Base-by-base conservation (phyloP, 1,140 invertebrate species). In the Drosophila orena region DNA sequence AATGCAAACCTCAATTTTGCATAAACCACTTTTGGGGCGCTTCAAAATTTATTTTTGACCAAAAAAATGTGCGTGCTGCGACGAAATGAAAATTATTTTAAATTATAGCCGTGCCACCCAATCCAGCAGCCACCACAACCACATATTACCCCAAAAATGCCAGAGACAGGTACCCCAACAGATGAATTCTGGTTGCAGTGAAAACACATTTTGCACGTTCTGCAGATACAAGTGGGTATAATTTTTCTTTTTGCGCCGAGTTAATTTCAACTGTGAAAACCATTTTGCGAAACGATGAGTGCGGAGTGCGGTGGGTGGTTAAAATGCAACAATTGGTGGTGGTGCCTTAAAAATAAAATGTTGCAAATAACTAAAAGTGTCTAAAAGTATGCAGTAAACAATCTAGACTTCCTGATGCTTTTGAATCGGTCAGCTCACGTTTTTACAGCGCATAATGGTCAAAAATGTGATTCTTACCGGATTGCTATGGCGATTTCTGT, bases 71-170 rank as follows among this genome's bases (percentile, higher is more conserved):
- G 20, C 65, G 44, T 71, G 44, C 14, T 37, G 53, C 53, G 43
- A 56, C 27, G 50, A 70, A 70, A 70, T 70, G 64, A 70, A 74
- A 81, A 81, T 81, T 83, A 72, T 81, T 83, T 81, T 74, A 81
- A 81, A 81, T 81, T 83, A 81, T 83, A 71, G 46, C 55, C 27
- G n/a, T 38, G 11, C 12, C 24, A n/a, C 58, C 62, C 17, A 8
- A 22, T 14, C 34, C 40, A 66, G 11, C 47, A 14, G 35, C 24
- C 34, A 34, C 66, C 64, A 56, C 66, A 70, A 77, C 79, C 79
- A 58, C 79, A 83, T 68, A 52, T 81, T 81, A 81, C 66, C 73
- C 79, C 52, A 64, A 78, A 81, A 59, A 79, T 79, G 74, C 75
- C 79, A 81, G 58, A 42, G 49, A 44, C 79, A 81, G 74, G 64